These are phyloP conservation scores for Podargus strigoides DNA, from an alignment of 2,797 vertebrate species.

Conservation along the genomic window DNA sequence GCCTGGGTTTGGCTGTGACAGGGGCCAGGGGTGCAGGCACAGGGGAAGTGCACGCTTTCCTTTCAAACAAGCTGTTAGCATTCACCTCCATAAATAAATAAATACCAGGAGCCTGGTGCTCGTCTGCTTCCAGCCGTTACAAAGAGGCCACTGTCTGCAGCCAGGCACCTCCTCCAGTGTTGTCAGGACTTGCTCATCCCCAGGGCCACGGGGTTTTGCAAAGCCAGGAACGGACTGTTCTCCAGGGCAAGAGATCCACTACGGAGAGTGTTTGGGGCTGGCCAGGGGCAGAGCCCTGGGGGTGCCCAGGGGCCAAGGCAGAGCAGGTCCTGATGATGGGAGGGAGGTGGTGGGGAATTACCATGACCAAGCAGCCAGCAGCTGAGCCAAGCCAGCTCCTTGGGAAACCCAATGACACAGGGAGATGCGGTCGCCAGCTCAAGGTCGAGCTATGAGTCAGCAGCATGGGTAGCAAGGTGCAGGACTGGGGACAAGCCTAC, in stretches of 20 bases:
- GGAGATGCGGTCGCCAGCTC: fast-evolving
- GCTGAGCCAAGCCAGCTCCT: fast-evolving
- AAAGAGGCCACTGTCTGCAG: not conserved
- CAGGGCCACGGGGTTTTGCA: not conserved
- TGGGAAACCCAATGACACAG: not conserved
- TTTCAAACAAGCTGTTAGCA: not conserved
- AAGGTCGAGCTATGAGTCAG: not conserved
- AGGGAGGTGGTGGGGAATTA: not conserved
- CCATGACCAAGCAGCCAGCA: not conserved
- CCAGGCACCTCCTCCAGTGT: not conserved
- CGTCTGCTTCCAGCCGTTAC: not conserved
- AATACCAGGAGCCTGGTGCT: not conserved
- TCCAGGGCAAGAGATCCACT: not conserved
- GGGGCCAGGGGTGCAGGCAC: not conserved
- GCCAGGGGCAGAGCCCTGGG: not conserved
- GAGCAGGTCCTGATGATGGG: not conserved
- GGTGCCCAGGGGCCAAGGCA: fast-evolving
- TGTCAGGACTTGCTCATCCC: not conserved
- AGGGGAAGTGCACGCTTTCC: not conserved
- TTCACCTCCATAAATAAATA: not conserved
- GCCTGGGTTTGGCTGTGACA: fast-evolving
- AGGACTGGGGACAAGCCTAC: not conserved
- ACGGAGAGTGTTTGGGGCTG: not conserved
- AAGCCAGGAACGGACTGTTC: not conserved
- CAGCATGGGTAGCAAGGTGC: fast-evolving